These are phyloP conservation scores for Sebastes vulpes DNA, from an alignment of 2,797 vertebrate genomes.

Conservation along the genomic window DNA sequence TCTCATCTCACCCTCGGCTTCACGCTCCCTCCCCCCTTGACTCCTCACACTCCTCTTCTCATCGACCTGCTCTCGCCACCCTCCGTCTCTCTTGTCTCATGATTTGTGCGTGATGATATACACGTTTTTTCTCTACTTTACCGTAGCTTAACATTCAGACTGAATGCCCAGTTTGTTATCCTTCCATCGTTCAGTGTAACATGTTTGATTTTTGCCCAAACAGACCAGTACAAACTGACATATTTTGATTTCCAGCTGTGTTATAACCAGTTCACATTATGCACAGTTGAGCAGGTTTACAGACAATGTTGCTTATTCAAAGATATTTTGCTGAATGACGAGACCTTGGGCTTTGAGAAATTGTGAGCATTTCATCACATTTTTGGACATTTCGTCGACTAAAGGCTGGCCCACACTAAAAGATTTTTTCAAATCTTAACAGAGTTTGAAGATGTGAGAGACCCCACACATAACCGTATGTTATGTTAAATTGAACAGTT, in stretches of 20 bases:
- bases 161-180: neutral
- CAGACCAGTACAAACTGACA: neutral
- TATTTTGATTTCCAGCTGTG: neutral
- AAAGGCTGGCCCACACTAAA: no score
- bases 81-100: slow-evolving; percentile 7
- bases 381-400: no score
- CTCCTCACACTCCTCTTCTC: slow-evolving; percentile 15
- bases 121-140: neutral
- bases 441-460: no score
- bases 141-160: neutral
- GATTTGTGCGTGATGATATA: neutral
- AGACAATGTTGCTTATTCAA: no score
- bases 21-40: slow-evolving; percentile 4
- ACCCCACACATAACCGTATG: no score
- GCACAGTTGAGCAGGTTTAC: no score
- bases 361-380: no score
- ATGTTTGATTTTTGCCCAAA: neutral
- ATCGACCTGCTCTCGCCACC: neutral
- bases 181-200: slow-evolving; percentile 13
- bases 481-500: no score
- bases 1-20: slow-evolving; percentile 1
- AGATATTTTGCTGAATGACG: neutral
- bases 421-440: no score
- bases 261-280: neutral
- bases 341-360: no score